Percentiles rank a stretch among this genome's conserved stretches.
Evolutionary conservation across 2,888 invertebrate genomes (phyloP).

Genomic region (Eilema caniola): DNA sequence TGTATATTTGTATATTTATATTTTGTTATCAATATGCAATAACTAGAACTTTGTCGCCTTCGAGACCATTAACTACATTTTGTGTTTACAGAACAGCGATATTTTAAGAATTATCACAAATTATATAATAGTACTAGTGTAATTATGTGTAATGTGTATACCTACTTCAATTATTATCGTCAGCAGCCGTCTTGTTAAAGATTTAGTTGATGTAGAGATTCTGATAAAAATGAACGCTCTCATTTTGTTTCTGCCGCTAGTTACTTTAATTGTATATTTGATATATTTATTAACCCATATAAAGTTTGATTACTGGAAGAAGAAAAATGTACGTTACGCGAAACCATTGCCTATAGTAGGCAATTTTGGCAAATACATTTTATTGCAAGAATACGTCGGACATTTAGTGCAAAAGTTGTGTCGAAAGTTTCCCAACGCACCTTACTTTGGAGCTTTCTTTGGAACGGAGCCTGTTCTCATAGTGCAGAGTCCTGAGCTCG

Average conservation of each 20-base stretch:
- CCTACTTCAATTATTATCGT: too few species aligned
- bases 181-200: too few species aligned
- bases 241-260: background rate
- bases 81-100: too few species aligned
- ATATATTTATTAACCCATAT: background rate
- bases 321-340: slow-evolving; percentile 54
- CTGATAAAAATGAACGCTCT: background rate
- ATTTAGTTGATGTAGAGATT: too few species aligned
- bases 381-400: slow-evolving; percentile 48
- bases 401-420: slow-evolving; percentile 54
- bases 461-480: slow-evolving; percentile 66
- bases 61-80: too few species aligned
- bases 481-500: slow-evolving; percentile 59
- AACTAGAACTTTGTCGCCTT: too few species aligned
- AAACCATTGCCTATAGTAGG: slow-evolving; percentile 60
- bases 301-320: slow-evolving; percentile 60
- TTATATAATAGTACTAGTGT: too few species aligned
- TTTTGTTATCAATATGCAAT: too few species aligned
- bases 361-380: slow-evolving; percentile 58
- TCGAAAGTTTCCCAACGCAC: slow-evolving; percentile 53
- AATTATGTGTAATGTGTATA: too few species aligned
- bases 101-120: too few species aligned
- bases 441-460: slow-evolving; percentile 63
- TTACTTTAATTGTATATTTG: background rate
- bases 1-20: too few species aligned